Evolutionary conservation across 2,888 invertebrate species (phyloP).

Genomic region (Diabrotica balteata): DNA sequence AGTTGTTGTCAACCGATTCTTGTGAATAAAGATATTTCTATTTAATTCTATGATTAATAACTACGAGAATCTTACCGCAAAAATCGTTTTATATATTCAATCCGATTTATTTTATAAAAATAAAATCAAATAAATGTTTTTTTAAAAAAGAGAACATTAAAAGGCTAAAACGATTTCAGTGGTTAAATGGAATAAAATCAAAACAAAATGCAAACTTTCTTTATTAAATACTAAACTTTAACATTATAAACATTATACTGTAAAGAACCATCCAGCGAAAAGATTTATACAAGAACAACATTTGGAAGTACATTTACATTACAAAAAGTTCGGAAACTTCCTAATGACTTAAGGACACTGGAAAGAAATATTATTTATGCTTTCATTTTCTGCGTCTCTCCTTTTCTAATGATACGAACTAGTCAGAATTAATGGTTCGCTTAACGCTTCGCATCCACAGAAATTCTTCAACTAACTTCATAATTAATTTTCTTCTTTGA

Average conservation of each 20-base stretch:
- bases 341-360: conserved; percentile 7
- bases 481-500: conserved; percentile 34
- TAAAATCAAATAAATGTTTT: too few relatives aligned
- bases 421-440: conserved; percentile 20
- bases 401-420: conserved; percentile 7
- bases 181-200: too few relatives aligned
- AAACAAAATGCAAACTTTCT: too few relatives aligned
- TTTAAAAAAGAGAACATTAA: too few relatives aligned
- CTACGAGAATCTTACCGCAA: too few relatives aligned
- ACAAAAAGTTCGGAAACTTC: conserved; percentile 18
- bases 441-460: conserved; percentile 7
- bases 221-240: too few relatives aligned
- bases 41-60: too few relatives aligned
- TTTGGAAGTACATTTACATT: conserved; percentile 9
- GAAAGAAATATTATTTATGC: conserved; percentile 19
- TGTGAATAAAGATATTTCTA: too few relatives aligned
- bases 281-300: background rate
- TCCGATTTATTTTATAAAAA: too few relatives aligned
- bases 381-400: background rate
- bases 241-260: background rate
- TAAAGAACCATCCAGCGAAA: background rate
- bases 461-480: conserved; percentile 16
- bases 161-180: too few relatives aligned
- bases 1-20: too few relatives aligned
- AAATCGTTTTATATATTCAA: too few relatives aligned